These are phyloP conservation scores for Baryphthengus martii DNA, from an alignment of 2,113 vertebrate genomes.

Conservation along the genomic window DNA sequence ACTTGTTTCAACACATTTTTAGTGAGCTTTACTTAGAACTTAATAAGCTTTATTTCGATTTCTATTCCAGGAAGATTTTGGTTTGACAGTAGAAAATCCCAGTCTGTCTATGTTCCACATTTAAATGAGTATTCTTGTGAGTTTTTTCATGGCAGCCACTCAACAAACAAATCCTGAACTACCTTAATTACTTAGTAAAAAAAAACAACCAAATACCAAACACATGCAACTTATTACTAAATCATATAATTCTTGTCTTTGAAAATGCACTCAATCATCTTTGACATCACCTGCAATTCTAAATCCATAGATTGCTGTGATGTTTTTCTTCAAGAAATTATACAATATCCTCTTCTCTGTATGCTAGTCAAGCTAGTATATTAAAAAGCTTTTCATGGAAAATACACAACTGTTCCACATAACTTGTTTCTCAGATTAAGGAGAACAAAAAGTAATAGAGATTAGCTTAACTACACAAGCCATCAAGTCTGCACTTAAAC, in stretches of 20 bases:
- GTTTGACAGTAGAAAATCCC: not conserved
- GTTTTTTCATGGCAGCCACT: not conserved
- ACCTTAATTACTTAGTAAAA: not conserved
- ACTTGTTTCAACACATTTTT: constrained; percentile 3
- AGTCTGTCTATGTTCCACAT: not conserved
- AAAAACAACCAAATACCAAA: not conserved
- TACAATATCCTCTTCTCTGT: not conserved
- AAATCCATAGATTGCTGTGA: not conserved
- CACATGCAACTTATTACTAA: not conserved
- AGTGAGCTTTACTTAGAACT: not conserved
- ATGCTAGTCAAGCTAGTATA: not conserved
- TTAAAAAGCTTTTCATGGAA: not conserved
- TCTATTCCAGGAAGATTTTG: not conserved
- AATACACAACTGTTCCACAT: not conserved
- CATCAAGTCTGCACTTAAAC: not conserved
- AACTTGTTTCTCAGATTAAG: not conserved
- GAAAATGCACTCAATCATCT: not conserved
- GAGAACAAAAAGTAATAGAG: not conserved
- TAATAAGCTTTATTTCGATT: not conserved
- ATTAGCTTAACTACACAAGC: not conserved
- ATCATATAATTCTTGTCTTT: not conserved
- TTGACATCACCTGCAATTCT: not conserved
- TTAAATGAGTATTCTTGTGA: not conserved
- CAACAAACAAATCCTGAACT: not conserved
- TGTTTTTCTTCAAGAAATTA: not conserved